Evolutionary conservation across 2,888 invertebrate species (phyloP), one percentile per base, ranked within the genome.

Genomic region (Drepana falcataria): DNA sequence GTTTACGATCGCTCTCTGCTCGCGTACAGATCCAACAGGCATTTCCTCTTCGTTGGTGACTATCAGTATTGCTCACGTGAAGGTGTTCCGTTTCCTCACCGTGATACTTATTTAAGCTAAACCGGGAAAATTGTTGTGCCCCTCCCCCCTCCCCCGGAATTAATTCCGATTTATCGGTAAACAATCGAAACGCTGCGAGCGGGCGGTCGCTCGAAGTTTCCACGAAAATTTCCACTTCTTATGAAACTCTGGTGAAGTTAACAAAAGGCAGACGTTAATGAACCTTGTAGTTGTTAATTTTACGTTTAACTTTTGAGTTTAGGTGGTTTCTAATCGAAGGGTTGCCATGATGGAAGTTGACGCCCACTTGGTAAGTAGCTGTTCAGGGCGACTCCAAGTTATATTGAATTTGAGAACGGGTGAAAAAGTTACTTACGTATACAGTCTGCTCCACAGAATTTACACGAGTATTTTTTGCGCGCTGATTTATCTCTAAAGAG

Each of bases 251-350:
- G 62, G 56, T 56, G 60, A 75, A 77, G 69, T 79, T 76, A 66
- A 69, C 77, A 73, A 77, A 78, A 79, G 81, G 76, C 73, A 76
- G 76, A 74, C 79, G 73, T 69, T 84, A 82, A 84, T 81, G 81
- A 81, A 83, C 75, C 72, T 63, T 66, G 64, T 73, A 75, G 73
- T 79, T 79, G 78, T 77, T 81, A 76, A 82, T 79, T 81, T 77
- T 67, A 70, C 71, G 69, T 76, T 76, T 70, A 77, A 78, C 72
- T 81, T 77, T 41, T 61, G 61, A 69, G 65, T 73, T 77, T 68
- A 63, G 68, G 74, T 69, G 73, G 73, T 73, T 75, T 71, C 68
- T 75, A 73, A 77, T 79, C 75, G 74, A 75, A 73, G 68, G 66
- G 61, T 65, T 33, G 7, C 33, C 7, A 51, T 51, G 60, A 63